These are phyloP conservation scores for Plecotus auritus DNA, from an alignment of 2,113 vertebrate genomes.

Conservation along the genomic window DNA sequence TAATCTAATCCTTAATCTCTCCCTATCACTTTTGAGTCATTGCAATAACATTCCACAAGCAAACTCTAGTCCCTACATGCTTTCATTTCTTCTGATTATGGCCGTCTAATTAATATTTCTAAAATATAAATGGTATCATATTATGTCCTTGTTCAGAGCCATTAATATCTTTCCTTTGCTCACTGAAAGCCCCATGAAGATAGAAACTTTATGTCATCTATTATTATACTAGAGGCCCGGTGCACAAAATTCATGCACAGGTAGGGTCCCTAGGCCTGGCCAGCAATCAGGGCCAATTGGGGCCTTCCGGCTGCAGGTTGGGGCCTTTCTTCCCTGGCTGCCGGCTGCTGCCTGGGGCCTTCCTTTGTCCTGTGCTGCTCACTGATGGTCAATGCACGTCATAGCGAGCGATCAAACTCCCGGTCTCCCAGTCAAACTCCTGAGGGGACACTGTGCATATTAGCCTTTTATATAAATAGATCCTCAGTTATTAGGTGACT, in stretches of 20 bases:
- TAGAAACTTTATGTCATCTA: background rate
- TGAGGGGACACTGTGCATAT: too few relatives aligned
- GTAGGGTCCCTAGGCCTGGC: too few relatives aligned
- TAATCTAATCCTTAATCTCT: background rate
- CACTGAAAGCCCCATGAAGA: background rate
- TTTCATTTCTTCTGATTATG: background rate
- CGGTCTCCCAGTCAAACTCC: too few relatives aligned
- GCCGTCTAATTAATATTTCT: background rate
- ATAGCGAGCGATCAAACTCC: too few relatives aligned
- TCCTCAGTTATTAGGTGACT: background rate
- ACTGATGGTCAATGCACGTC: too few relatives aligned
- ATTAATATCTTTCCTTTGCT: background rate
- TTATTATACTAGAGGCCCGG: background rate
- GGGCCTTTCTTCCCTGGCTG: too few relatives aligned
- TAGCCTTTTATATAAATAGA: background rate
- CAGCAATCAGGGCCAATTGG: too few relatives aligned
- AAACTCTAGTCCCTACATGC: background rate
- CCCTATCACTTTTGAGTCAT: background rate
- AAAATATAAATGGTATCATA: background rate
- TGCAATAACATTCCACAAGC: background rate
- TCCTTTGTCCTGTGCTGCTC: too few relatives aligned
- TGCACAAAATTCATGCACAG: too few relatives aligned
- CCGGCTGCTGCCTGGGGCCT: too few relatives aligned
- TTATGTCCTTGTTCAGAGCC: background rate
- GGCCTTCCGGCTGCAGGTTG: too few relatives aligned